Conservation (phyloP, 2,888 invertebrate species). For the Agonopterix alstromeriana region DNA sequence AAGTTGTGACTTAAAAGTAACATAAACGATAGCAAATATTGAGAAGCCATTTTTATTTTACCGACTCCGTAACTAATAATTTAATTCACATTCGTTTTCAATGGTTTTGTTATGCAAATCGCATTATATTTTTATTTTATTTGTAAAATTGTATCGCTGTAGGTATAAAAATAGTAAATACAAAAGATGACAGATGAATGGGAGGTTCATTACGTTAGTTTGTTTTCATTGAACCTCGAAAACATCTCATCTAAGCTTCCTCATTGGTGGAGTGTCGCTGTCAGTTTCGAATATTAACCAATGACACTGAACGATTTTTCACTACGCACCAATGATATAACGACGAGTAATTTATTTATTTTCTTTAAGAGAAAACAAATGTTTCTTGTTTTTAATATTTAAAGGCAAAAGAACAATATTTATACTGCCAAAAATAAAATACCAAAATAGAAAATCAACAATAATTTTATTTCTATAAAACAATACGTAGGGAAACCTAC, state of each 20-base stretch:
- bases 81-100: slow-evolving; percentile 16
- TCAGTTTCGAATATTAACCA: too few species aligned
- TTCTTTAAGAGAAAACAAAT: too few species aligned
- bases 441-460: slow-evolving; percentile 1
- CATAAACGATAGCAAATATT: slow-evolving; percentile 31
- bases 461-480: background rate
- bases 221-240: slow-evolving; percentile 4
- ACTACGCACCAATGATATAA: too few species aligned
- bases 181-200: slow-evolving; percentile 9
- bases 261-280: too few species aligned
- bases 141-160: slow-evolving; percentile 9
- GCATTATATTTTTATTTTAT: slow-evolving; percentile 27
- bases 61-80: slow-evolving; percentile 8
- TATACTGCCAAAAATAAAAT: slow-evolving; percentile 5
- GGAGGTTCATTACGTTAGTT: slow-evolving; percentile 4
- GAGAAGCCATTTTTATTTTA: slow-evolving; percentile 32
- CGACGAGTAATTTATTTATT: too few species aligned
- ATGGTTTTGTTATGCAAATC: slow-evolving; percentile 36
- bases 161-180: slow-evolving; percentile 21
- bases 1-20: slow-evolving; percentile 44
- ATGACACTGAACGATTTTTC: too few species aligned
- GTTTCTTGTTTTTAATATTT: background rate
- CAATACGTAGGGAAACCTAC: background rate
- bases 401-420: background rate
- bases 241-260: background rate